These are phyloP conservation scores for Thermophis baileyi DNA, from an alignment of 2,113 vertebrate species.

Conservation along the genomic window DNA sequence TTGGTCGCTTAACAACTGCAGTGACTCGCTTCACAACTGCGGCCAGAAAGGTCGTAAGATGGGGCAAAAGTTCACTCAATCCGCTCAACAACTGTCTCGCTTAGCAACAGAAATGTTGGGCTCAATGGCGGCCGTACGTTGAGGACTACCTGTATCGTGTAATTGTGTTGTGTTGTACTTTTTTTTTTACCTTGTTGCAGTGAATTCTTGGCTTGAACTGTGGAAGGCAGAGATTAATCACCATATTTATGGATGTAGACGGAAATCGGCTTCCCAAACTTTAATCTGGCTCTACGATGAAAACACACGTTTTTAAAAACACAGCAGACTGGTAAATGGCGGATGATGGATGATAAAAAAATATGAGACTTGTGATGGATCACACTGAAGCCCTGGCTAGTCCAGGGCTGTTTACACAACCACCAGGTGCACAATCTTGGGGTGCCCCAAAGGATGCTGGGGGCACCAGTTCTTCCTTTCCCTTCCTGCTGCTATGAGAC, in stretches of 20 bases:
- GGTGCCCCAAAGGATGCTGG: no score
- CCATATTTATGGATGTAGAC: slow-evolving; percentile 74
- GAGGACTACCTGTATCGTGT: no score
- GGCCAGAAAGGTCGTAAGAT: no score
- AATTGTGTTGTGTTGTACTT: neutral
- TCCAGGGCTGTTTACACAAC: neutral
- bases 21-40: no score
- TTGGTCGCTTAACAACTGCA: no score
- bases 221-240: slow-evolving; percentile 87
- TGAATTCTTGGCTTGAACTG: slow-evolving; percentile 82
- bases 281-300: slow-evolving; percentile 55
- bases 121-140: no score
- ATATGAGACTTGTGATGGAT: neutral
- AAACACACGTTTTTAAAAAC: slow-evolving; percentile 17
- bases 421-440: fast-evolving
- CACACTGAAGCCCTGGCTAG: neutral
- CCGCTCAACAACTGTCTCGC: no score
- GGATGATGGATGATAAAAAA: neutral
- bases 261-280: slow-evolving; percentile 59
- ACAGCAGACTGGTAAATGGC: neutral
- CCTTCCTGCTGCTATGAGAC: neutral
- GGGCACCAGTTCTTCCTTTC: no score
- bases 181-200: slow-evolving; percentile 83
- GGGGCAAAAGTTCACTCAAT: no score
- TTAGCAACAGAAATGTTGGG: no score